Base-by-base conservation (phyloP, 2,113 vertebrate genomes). In the Fukomys damarensis region DNA sequence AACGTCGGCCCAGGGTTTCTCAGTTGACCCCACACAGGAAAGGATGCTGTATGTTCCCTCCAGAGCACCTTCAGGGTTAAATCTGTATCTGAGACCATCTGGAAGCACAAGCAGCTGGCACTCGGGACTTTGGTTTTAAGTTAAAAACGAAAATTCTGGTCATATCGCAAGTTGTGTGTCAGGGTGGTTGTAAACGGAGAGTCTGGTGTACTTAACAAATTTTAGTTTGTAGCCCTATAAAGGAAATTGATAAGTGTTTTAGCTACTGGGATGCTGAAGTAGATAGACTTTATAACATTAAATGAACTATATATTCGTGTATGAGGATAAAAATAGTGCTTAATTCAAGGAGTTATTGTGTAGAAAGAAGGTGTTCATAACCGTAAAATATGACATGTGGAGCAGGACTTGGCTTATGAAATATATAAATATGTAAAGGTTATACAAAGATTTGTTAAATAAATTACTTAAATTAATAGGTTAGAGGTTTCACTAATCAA, bases 371-470 rank as follows among this genome's bases (percentile, higher is more conserved):
- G 8, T 32, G 56, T 49, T 81, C 41, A 68, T 94, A 82, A 82
- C 1, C 20, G 70, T 56, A 68, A 88, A 94, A 70, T 59, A 22
- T 68, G 70, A 83, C 61, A 43, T 58, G 59, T 72, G 32, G 14
- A 94, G 1, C 16, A 81, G 28, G 12, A 2, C 10, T 16, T 61
- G 43, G 22, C 12, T 74, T 93, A 61, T 38, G 58, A 52, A 26
- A 85, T 52, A 70, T n/a, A 41, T 79, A 83, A 92, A 91, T 74
- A 77, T 82, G 20, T 80, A 85, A 90, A 61, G 32, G n/a, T 90
- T 72, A 77, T 66, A 41, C 19, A 77, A 85, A 2, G 19, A 88
- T 94, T 96, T 95, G 54, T 89, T 80, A 86, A 59, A 91, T 90
- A 61, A 82, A 94, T 38, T 22, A 83, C 41, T 91, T 32, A 89